phyloP scores from a whole-genome alignment of 1,140 invertebrate genomes.

The Chelonus insularis region DNA sequence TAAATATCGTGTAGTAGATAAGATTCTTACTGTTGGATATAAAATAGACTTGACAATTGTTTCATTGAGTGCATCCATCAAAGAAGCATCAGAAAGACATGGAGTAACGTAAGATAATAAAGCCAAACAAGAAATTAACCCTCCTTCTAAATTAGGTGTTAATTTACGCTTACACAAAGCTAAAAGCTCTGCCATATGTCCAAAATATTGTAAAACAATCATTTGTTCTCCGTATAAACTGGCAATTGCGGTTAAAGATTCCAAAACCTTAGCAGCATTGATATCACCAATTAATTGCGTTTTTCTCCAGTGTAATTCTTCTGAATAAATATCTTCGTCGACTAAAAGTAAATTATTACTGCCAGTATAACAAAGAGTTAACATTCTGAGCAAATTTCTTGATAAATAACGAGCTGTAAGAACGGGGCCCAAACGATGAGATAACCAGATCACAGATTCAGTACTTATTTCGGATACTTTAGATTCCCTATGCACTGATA shows the following conservation, averaged over 20 bases:
- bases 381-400: constrained; percentile 88
- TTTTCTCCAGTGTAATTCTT: constrained; percentile 51
- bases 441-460: constrained; percentile 89
- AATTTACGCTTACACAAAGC: constrained; percentile 75
- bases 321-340: constrained; percentile 21
- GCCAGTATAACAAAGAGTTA: constrained; percentile 90
- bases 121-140: constrained; percentile 81
- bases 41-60: constrained; percentile 76
- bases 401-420: constrained; percentile 89
- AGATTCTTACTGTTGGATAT: constrained; percentile 72
- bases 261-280: constrained; percentile 81
- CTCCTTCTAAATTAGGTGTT: constrained; percentile 83
- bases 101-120: constrained; percentile 80
- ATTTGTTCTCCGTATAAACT: constrained; percentile 92
- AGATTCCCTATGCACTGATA: constrained; percentile 51
- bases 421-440: constrained; percentile 92
- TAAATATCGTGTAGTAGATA: constrained; percentile 72
- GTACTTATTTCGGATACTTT: constrained; percentile 88
- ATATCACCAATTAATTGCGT: constrained; percentile 75
- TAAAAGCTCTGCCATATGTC: constrained; percentile 85
- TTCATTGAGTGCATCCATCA: constrained; percentile 85
- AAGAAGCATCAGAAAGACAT: constrained; percentile 78
- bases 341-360: constrained; percentile 72
- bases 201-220: constrained; percentile 91
- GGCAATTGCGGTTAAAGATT: constrained; percentile 84